A percentile compares a stretch with the other conserved stretches of the same genome.
phyloP scores from a whole-genome alignment of 2,888 invertebrate species.

The Slavum lentiscoides region DNA sequence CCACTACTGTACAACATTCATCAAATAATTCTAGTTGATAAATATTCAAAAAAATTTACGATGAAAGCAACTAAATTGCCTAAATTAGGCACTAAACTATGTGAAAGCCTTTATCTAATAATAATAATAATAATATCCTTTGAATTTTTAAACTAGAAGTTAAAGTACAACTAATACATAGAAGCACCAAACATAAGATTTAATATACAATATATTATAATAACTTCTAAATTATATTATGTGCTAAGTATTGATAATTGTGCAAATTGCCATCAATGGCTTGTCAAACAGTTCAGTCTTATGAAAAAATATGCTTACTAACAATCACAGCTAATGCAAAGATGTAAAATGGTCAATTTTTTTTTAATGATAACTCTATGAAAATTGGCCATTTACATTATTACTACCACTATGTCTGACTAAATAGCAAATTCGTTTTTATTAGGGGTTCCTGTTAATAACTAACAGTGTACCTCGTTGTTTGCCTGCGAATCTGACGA shows the following conservation, averaged over 20 bases:
- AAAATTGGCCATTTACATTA: slow-evolving; percentile 42
- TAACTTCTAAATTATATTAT: slow-evolving; percentile 37
- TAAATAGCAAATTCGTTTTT: slow-evolving; percentile 42
- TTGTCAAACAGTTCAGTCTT: slow-evolving; percentile 34
- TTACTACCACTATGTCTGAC: slow-evolving; percentile 35
- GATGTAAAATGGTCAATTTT: slow-evolving; percentile 38
- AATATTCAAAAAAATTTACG: slow-evolving; percentile 8
- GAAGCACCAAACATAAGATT: slow-evolving; percentile 38
- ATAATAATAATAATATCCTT: neutral
- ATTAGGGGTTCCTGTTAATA: slow-evolving; percentile 30
- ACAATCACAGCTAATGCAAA: slow-evolving; percentile 44
- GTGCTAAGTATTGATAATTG: slow-evolving; percentile 45
- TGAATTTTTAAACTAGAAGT: slow-evolving; percentile 4
- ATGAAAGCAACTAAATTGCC: slow-evolving; percentile 32
- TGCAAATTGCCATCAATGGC: slow-evolving; percentile 40
- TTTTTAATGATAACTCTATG: neutral
- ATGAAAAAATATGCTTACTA: slow-evolving; percentile 49
- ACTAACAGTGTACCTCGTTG: slow-evolving; percentile 58
- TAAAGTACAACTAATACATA: slow-evolving; percentile 20
- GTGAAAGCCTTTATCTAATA: slow-evolving; percentile 28
- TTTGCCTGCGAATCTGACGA: slow-evolving; percentile 66
- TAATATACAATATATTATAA: slow-evolving; percentile 34
- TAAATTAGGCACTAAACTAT: slow-evolving; percentile 42
- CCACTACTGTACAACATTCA: neutral
- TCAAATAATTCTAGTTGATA: slow-evolving; percentile 6